These are phyloP conservation scores for Pristionchus mayeri DNA, from an alignment of 2,888 invertebrate species.

Conservation along the genomic window DNA sequence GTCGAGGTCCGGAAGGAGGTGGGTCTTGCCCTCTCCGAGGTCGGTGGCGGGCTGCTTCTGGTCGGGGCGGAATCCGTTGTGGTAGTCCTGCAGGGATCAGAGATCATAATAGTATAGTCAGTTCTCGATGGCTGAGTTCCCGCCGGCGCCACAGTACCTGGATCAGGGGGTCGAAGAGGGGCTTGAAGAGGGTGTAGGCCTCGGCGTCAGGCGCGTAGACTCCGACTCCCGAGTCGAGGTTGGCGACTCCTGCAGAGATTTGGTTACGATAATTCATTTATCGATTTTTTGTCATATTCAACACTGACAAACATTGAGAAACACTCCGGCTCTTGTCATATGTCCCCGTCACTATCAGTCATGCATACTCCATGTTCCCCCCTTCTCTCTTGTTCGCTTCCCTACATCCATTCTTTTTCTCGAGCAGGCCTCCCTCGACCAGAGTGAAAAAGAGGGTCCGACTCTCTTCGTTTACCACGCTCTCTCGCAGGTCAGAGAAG, in stretches of 20 bases:
- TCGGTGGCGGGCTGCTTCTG: constrained; percentile 94
- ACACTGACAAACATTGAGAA: not conserved
- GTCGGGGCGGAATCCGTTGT: constrained; percentile 88
- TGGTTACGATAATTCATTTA: not conserved
- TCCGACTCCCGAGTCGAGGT: constrained; percentile 95
- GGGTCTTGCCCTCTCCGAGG: constrained; percentile 88
- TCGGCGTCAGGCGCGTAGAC: constrained; percentile 93
- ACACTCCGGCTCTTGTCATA: not conserved
- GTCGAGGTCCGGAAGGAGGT: constrained; percentile 84
- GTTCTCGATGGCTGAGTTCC: too few relatives aligned
- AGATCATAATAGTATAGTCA: constrained; percentile 1
- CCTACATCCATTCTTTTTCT: not conserved
- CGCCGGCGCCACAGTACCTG: constrained; percentile 77
- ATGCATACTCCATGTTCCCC: constrained; percentile 27
- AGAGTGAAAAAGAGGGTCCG: too few relatives aligned
- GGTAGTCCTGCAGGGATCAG: constrained; percentile 83
- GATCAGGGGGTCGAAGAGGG: constrained; percentile 96
- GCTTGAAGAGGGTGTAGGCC: constrained; percentile 91
- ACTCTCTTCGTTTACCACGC: not conserved
- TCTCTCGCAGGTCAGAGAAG: not conserved
- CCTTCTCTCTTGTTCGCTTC: not conserved
- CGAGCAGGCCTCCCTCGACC: not conserved
- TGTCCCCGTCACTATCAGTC: not conserved
- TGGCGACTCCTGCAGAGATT: constrained; percentile 84
- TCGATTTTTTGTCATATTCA: not conserved